Evolutionary conservation across 1,140 invertebrate genomes (phyloP), one percentile per base, ranked within the genome.

Genomic region (Hyles euphorbiae): DNA sequence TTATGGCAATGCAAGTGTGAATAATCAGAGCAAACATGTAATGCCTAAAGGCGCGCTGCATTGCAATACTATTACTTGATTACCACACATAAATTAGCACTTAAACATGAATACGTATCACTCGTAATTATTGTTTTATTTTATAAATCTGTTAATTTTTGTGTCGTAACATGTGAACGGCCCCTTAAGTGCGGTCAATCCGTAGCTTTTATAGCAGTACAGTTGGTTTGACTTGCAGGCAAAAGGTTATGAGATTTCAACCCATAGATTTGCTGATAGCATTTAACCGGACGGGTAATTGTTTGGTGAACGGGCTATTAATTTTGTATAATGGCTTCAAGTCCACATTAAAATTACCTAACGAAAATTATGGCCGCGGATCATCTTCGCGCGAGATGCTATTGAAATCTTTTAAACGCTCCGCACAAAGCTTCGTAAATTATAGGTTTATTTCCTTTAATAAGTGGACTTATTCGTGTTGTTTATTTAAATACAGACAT

Each of bases 191-290:
- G 50, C 54, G 68, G 70, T 72, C 72, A 74, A 62, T 66, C 34
- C 59, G 58, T 65, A 61, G 61, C 54, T 57, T 67, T 59, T 44
- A 51, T 61, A 63, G 53, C 46, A 63, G 53, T 70, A 67, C 66
- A 71, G 63, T 72, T 71, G 63, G 68, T 74, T 78, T 75, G 67
- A 74, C 78, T 83, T 72, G 73, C 72, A 83, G 79, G 80, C 81
- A 82, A 83, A 81, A 83, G 79, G 81, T 86, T 83, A 83, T 71
- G 72, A 83, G 79, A 83, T 83, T 81, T 82, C 74, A 78, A 82
- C 72, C 79, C 74, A 76, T 75, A 82, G 79, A 83, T 81, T 76
- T 67, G 67, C 75, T 77, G 81, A 83, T 86, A 82, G 75, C 74
- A 81, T 86, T 82, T 78, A 82, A 81, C 75, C 63, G 78, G 72